Evolutionary conservation across 1,140 invertebrate genomes (phyloP), one percentile per base, ranked within the genome.

Genomic region (Halotydeus destructor): DNA sequence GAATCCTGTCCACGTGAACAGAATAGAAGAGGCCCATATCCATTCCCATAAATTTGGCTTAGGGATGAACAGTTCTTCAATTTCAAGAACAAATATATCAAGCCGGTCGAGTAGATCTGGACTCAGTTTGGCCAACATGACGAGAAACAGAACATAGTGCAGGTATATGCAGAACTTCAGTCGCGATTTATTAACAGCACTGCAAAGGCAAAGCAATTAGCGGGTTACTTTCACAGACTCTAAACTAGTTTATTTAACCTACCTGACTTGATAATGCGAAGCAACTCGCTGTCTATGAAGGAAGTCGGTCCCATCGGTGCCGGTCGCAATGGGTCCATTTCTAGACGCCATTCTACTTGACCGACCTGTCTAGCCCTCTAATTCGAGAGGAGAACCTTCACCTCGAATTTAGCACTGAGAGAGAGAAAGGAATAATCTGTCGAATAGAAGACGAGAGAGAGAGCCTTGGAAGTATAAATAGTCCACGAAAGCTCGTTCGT

Each of bases 11-110:
- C 88, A 76, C 31, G 79, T 78, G 28, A 82, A 66, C n/a, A 85
- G 58, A 39, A 89, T 60, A 50, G 83, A 88, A 3, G 73, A 62
- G 49, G 80, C 75, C 88, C 88, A 96, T 48, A 83, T 70, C 57
- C 86, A 94, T 63, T 96, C 86, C 86, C 88, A 96, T 61, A 72
- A 70, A 23, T 81, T 57, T 22, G 83, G 80, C 72, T 78, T 75
- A 51, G 86, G 88, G 60, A 93, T 73, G 65, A 82, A 76, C 49
- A 91, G 63, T 60, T 88, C 81, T 66, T 89, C 83, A 56, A 91
- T 77, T 67, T 86, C 80, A 55, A 91, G 65, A 53, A 88, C 79
- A 63, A 91, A 89, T 59, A 91, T 78, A 61, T 88, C 83, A 53
- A 88, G 67, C 59, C 73, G 72, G 62, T 89, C 84, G 54, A 91